Conservation (phyloP, 2,113 vertebrate species). For the Sturnus vulgaris region DNA sequence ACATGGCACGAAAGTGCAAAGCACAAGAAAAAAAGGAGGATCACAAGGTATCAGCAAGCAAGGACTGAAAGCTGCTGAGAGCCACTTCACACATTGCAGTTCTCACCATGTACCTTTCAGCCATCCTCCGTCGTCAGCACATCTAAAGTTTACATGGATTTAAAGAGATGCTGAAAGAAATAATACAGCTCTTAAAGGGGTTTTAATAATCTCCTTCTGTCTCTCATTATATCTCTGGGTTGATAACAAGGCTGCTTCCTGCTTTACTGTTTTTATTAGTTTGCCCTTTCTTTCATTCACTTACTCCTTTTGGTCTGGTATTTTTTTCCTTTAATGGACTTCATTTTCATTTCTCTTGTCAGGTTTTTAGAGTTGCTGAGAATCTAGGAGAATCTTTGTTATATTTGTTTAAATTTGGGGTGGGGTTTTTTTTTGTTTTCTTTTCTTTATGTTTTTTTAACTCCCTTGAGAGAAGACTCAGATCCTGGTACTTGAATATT, state of each 20-base stretch:
- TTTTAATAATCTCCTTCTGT: slow-evolving; percentile 26
- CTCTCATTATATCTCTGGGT: slow-evolving; percentile 8
- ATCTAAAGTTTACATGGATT: background rate
- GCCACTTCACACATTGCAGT: background rate
- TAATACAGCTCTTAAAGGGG: background rate
- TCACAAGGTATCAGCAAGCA: background rate
- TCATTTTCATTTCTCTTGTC: background rate
- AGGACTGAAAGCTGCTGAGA: background rate
- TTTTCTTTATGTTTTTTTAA: background rate
- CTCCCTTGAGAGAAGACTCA: background rate
- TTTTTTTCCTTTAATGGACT: background rate
- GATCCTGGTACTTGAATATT: background rate
- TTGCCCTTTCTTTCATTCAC: background rate
- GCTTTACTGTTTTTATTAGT: slow-evolving; percentile 27
- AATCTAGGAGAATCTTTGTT: background rate
- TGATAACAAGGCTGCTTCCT: slow-evolving; percentile 33
- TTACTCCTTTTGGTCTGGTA: background rate
- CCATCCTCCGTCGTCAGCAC: background rate
- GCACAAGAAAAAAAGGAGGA: background rate
- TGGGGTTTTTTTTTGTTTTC: background rate
- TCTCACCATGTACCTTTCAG: background rate
- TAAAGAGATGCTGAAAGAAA: background rate
- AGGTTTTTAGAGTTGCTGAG: background rate
- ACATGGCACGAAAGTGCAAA: background rate
- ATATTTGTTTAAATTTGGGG: background rate